A percentile compares a stretch with the other conserved stretches of the same genome.
These are phyloP conservation scores for Drosophila sturtevanti DNA, from an alignment of 1,140 invertebrate genomes.

Conservation along the genomic window DNA sequence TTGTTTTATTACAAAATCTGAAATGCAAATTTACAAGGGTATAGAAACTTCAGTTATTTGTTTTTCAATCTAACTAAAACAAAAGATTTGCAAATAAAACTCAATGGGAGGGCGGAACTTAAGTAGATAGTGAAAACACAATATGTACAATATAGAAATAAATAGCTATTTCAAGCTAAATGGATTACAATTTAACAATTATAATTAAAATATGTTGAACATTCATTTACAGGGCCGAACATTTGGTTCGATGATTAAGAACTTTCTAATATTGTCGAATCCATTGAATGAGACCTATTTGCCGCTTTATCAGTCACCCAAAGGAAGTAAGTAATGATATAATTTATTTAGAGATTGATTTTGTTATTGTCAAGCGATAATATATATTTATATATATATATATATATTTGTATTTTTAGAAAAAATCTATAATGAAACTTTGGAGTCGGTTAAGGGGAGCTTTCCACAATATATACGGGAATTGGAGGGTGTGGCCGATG, in stretches of 20 bases:
- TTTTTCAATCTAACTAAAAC: constrained; percentile 3
- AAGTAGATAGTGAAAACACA: not conserved
- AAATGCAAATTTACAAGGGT: not conserved
- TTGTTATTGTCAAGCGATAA: too few species aligned
- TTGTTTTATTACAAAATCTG: not conserved
- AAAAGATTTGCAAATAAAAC: constrained; percentile 15
- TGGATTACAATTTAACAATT: not conserved
- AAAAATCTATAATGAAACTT: constrained; percentile 89
- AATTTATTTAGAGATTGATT: too few species aligned
- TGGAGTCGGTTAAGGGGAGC: constrained; percentile 86
- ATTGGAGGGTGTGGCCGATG: constrained; percentile 92
- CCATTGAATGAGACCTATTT: constrained; percentile 88
- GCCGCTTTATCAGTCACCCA: constrained; percentile 87
- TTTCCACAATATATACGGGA: constrained; percentile 93
- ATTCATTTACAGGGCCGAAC: constrained; percentile 87
- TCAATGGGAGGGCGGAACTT: constrained; percentile 26
- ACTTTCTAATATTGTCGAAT: constrained; percentile 86
- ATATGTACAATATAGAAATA: not conserved
- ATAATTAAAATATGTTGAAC: constrained; percentile 1
- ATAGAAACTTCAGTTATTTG: not conserved
- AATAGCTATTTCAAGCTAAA: constrained; percentile 27
- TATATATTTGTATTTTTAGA: constrained; percentile 32
- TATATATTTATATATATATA: not conserved
- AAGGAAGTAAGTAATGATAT: constrained; percentile 84
- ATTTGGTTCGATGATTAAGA: constrained; percentile 89